Evolutionary conservation across 2,797 vertebrate species (phyloP).

Genomic region (Jordanella pulchra): DNA sequence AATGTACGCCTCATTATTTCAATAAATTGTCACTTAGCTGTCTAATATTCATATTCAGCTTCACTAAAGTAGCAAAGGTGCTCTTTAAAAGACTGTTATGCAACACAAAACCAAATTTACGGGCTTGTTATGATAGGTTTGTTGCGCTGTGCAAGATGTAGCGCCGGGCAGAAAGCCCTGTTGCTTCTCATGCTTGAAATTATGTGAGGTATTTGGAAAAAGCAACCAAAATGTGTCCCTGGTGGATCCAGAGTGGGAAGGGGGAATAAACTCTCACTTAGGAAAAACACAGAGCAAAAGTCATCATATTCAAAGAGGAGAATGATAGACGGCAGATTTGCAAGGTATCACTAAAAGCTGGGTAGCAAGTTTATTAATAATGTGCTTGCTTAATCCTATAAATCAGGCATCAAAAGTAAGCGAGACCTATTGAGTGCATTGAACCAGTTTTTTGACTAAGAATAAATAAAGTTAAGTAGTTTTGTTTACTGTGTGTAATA

Average conservation of each 20-base stretch:
- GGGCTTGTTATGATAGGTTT: slow-evolving; percentile 46
- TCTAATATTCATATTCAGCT: slow-evolving; percentile 1
- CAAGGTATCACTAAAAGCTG: slow-evolving; percentile 30
- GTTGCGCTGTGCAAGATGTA: slow-evolving; percentile 45
- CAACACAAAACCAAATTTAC: slow-evolving; percentile 23
- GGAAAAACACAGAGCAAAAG: slow-evolving; percentile 56
- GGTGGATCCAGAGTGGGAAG: slow-evolving; percentile 36
- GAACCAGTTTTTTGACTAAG: not conserved
- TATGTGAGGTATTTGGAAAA: slow-evolving; percentile 61
- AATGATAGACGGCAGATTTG: slow-evolving; percentile 27
- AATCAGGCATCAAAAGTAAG: slow-evolving; percentile 45
- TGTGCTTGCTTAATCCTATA: slow-evolving; percentile 10
- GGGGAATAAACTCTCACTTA: slow-evolving; percentile 44
- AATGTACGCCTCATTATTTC: slow-evolving; percentile 19
- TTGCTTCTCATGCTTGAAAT: slow-evolving; percentile 51
- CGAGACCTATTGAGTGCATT: slow-evolving; percentile 17
- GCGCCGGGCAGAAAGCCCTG: slow-evolving; percentile 39
- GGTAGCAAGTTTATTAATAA: slow-evolving; percentile 24
- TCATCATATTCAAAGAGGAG: slow-evolving; percentile 28
- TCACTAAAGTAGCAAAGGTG: slow-evolving; percentile 1
- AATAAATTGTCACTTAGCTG: slow-evolving; percentile 6
- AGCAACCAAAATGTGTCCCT: slow-evolving; percentile 49
- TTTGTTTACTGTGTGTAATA: slow-evolving; percentile 16
- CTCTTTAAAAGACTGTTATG: slow-evolving; percentile 10
- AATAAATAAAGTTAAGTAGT: not conserved